Conservation (phyloP, 2,797 vertebrate genomes). For the Adrianichthys oophorus region DNA sequence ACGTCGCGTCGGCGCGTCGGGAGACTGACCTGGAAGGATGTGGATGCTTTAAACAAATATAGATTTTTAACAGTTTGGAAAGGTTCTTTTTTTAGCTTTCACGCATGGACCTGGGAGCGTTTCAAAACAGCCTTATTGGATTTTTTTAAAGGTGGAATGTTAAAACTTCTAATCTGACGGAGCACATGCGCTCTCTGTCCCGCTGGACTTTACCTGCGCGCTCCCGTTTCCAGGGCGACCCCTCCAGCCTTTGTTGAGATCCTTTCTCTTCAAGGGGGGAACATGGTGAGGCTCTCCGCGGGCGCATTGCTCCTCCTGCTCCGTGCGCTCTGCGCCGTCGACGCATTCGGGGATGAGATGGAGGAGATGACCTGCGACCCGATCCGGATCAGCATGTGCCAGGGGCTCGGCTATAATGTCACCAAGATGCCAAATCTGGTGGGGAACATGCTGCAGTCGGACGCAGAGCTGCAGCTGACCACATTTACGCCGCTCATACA, state of each 20-base stretch:
- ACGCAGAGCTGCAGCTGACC: constrained; percentile 96
- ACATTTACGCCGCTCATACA: constrained; percentile 97
- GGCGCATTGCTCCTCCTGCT: constrained; percentile 50
- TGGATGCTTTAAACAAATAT: too few species aligned
- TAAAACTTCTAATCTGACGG: constrained; percentile 35
- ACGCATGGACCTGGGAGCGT: not conserved
- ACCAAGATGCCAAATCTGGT: constrained; percentile 99
- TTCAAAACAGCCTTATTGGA: constrained; percentile 28
- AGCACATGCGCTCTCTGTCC: constrained; percentile 34
- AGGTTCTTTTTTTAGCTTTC: not conserved
- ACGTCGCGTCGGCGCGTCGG: not conserved
- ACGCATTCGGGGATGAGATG: constrained; percentile 85
- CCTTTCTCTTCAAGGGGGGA: constrained; percentile 3
- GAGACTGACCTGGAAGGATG: not conserved
- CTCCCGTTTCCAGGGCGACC: constrained; percentile 26
- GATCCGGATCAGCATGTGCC: constrained; percentile 98
- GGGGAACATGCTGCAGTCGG: constrained; percentile 94
- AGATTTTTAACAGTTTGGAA: too few species aligned
- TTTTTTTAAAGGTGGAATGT: constrained; percentile 43
- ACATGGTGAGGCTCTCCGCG: constrained; percentile 37
- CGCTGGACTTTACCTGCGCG: constrained; percentile 39
- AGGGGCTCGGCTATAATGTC: constrained; percentile 96
- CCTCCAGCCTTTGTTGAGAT: constrained; percentile 2
- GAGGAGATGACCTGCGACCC: constrained; percentile 95
- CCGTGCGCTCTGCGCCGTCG: constrained; percentile 48